Percentiles rank a stretch among this genome's conserved stretches.
phyloP scores from a whole-genome alignment of 1,140 invertebrate species.

The Drosophila athabasca region DNA sequence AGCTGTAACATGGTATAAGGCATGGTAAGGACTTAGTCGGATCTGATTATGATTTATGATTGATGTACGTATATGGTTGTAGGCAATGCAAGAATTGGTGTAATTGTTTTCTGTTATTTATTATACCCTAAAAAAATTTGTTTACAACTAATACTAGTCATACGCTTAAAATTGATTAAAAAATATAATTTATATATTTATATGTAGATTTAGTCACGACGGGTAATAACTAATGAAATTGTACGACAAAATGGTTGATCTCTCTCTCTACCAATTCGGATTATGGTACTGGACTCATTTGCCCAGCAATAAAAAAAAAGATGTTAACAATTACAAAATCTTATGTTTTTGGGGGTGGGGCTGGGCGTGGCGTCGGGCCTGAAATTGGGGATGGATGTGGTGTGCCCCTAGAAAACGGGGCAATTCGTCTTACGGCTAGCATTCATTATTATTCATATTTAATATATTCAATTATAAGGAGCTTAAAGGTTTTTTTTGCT shows the following conservation, averaged over 20 bases:
- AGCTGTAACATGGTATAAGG: constrained; percentile 55
- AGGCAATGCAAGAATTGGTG: constrained; percentile 56
- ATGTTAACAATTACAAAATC: constrained; percentile 40
- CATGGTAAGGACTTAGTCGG: constrained; percentile 54
- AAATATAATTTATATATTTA: constrained; percentile 58
- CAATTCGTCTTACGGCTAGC: constrained; percentile 46
- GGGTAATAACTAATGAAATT: constrained; percentile 46
- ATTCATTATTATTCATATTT: constrained; percentile 54
- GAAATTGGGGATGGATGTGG: background rate
- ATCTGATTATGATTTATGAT: constrained; percentile 24
- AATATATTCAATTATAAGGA: constrained; percentile 75
- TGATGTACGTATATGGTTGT: constrained; percentile 17
- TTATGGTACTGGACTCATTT: background rate
- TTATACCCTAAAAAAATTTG: constrained; percentile 69
- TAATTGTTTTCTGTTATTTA: constrained; percentile 72
- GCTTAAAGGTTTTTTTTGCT: constrained; percentile 51
- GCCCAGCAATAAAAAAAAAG: constrained; percentile 18
- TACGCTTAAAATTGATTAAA: constrained; percentile 74
- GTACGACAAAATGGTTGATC: constrained; percentile 34
- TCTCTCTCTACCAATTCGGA: background rate
- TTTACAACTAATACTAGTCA: constrained; percentile 73
- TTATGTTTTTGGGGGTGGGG: background rate
- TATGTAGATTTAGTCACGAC: constrained; percentile 45
- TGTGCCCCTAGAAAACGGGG: constrained; percentile 55
- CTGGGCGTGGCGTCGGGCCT: background rate